These are phyloP conservation scores for Brachyopa scutellaris DNA, from an alignment of 2,888 invertebrate genomes.

Conservation along the genomic window DNA sequence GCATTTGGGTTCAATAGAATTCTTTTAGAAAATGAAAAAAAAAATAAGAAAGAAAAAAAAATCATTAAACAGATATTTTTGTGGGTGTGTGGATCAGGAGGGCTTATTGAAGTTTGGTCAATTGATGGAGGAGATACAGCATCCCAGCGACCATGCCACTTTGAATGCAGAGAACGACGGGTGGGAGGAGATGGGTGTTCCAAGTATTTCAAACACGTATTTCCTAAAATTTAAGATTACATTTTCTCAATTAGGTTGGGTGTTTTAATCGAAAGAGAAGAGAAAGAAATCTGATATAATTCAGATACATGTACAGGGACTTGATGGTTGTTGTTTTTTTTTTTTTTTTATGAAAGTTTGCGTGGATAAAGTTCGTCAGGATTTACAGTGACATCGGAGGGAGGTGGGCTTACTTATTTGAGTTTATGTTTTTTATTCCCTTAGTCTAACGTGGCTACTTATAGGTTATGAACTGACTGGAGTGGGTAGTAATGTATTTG, in stretches of 20 bases:
- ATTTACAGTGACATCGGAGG: not conserved
- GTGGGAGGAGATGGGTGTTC: not conserved
- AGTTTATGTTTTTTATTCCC: not conserved
- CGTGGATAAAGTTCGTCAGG: slow-evolving; percentile 7
- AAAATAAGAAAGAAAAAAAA: too few species aligned
- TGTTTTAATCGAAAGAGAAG: slow-evolving; percentile 24
- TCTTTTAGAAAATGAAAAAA: too few species aligned
- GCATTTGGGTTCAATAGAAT: not conserved
- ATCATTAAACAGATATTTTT: slow-evolving; percentile 35
- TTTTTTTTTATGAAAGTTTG: slow-evolving; percentile 21
- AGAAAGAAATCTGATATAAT: slow-evolving; percentile 9
- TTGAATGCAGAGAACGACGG: too few species aligned
- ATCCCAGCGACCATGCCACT: not conserved
- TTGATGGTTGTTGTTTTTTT: slow-evolving; percentile 5
- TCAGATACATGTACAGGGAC: too few species aligned
- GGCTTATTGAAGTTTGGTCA: slow-evolving; percentile 11
- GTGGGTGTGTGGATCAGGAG: slow-evolving; percentile 3
- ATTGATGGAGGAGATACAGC: not conserved
- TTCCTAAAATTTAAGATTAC: slow-evolving; percentile 34
- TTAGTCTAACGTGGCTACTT: not conserved
- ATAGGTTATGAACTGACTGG: not conserved
- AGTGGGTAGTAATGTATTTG: not conserved
- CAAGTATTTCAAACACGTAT: slow-evolving; percentile 55
- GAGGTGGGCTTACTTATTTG: not conserved
- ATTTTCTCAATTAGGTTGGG: slow-evolving; percentile 49